Conservation (phyloP, 2,888 invertebrate species). For the Phortica okadai region DNA sequence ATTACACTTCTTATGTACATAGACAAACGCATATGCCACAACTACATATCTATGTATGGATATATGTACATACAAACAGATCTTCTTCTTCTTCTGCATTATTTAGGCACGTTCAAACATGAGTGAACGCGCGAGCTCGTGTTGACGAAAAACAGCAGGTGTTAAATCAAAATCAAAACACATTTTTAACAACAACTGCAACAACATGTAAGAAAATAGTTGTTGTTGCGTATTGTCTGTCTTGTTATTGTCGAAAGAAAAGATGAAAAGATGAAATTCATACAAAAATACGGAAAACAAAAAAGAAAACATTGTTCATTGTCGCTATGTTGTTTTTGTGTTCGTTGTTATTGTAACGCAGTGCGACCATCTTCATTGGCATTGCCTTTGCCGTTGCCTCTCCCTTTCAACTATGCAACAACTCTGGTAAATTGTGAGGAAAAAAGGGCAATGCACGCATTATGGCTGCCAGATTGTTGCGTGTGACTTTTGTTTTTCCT, state of each 20-base stretch:
- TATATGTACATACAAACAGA: no score
- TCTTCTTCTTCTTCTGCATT: neutral
- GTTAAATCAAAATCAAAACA: conserved; percentile 59
- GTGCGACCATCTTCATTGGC: neutral
- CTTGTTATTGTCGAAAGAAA: conserved; percentile 41
- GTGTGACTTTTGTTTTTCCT: conserved; percentile 15
- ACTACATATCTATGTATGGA: no score
- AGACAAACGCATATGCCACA: no score
- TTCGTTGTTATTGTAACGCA: conserved; percentile 13
- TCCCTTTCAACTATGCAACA: neutral
- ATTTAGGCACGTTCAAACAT: neutral
- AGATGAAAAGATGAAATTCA: conserved; percentile 37
- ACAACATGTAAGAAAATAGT: conserved; percentile 30
- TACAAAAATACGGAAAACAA: conserved; percentile 31
- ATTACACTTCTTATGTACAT: no score
- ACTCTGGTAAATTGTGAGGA: conserved; percentile 19
- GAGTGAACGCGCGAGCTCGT: neutral
- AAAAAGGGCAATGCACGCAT: conserved; percentile 64
- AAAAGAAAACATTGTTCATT: conserved; percentile 41
- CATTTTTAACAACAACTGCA: conserved; percentile 26
- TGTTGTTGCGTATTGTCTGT: conserved; percentile 4
- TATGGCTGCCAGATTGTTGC: conserved; percentile 43
- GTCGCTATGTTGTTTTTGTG: conserved; percentile 34
- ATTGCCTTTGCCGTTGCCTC: conserved; percentile 2
- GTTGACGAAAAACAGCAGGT: conserved; percentile 66